Evolutionary conservation across 1,140 invertebrate species (phyloP).

Genomic region (Aradophagus sp.): DNA sequence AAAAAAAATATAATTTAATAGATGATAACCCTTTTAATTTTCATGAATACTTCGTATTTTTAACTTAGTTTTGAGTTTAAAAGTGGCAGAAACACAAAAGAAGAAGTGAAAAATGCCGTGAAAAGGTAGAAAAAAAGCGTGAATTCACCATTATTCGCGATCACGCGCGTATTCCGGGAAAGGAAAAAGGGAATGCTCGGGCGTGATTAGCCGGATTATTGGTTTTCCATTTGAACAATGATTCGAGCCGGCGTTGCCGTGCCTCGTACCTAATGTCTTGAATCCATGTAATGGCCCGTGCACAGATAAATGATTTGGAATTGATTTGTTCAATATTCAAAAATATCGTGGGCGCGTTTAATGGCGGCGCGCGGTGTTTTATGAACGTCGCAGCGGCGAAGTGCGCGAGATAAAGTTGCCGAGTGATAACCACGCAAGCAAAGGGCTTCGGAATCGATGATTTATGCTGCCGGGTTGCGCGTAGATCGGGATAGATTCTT

Average conservation of each 20-base stretch:
- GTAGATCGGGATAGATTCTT: neutral
- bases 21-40: too few species aligned
- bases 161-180: constrained; percentile 4
- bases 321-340: constrained; percentile 51
- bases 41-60: too few species aligned
- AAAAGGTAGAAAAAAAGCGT: too few species aligned
- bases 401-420: constrained; percentile 18
- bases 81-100: too few species aligned
- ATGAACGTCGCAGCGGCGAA: constrained; percentile 12
- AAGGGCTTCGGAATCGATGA: constrained; percentile 13
- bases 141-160: constrained; percentile 29
- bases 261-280: constrained; percentile 42
- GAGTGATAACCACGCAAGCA: constrained; percentile 13
- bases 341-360: constrained; percentile 35
- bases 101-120: too few species aligned
- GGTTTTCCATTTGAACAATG: constrained; percentile 46
- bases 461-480: neutral
- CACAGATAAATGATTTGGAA: constrained; percentile 42
- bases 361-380: constrained; percentile 35
- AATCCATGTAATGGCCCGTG: constrained; percentile 41
- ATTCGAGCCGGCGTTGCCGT: constrained; percentile 25
- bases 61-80: too few species aligned
- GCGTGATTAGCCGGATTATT: constrained; percentile 41
- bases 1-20: too few species aligned
- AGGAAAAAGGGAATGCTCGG: too few species aligned